phyloP scores from a whole-genome alignment of 2,797 vertebrate genomes.

The Notoglanidium macrostoma region DNA sequence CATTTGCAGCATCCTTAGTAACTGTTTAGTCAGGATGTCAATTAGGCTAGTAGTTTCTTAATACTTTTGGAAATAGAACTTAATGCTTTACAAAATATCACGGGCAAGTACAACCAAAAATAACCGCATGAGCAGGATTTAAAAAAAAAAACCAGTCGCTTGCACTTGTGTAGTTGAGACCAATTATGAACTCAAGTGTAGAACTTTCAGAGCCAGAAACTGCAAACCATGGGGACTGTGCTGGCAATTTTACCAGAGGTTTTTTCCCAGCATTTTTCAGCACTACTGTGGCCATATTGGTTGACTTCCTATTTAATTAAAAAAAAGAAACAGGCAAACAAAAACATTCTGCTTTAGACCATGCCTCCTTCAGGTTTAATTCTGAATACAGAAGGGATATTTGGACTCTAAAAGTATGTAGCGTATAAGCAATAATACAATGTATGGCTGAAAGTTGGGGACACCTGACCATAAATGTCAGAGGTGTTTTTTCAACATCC shows the following conservation, averaged over 20 bases:
- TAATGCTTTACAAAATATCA: neutral
- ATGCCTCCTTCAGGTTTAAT: neutral
- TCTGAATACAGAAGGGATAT: neutral
- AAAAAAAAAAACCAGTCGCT: neutral
- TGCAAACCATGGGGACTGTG: neutral
- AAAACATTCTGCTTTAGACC: neutral
- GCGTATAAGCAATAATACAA: neutral
- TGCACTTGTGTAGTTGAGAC: neutral
- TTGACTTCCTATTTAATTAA: neutral
- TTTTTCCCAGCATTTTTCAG: neutral
- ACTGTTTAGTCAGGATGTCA: neutral
- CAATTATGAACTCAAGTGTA: neutral
- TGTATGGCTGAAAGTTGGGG: neutral
- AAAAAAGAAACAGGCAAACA: neutral
- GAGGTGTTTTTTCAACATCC: neutral
- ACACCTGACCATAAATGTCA: neutral
- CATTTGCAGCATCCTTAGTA: neutral
- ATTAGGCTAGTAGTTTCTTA: neutral
- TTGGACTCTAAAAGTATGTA: neutral
- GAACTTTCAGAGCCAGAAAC: neutral
- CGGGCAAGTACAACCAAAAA: neutral
- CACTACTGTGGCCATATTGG: no score
- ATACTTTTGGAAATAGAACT: neutral
- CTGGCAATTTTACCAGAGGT: neutral
- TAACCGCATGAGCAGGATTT: neutral